phyloP scores from a whole-genome alignment of 64 coral and sea anemone genomes.

The Pocillopora damicornis region DNA sequence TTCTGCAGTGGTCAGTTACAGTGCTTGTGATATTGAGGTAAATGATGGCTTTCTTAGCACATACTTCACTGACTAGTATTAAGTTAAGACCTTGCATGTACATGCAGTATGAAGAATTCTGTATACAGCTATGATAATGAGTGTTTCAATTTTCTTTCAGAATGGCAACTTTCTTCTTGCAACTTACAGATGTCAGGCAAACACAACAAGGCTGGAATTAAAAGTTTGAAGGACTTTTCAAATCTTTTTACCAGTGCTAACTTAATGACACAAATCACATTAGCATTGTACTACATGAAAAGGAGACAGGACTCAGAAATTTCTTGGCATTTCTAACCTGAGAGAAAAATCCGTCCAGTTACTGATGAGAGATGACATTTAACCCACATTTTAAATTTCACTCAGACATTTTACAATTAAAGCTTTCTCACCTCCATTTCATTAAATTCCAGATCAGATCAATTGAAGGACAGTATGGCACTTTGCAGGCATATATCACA shows the following conservation, averaged over 20 bases:
- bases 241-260: neutral
- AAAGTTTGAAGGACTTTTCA: slow-evolving; percentile 37
- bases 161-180: slow-evolving; percentile 95
- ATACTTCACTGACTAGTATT: no score
- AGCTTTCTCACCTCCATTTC: neutral
- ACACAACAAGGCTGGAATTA: slow-evolving; percentile 95
- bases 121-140: no score
- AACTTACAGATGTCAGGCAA: slow-evolving; percentile 97
- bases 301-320: no score
- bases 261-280: no score
- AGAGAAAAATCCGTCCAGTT: no score
- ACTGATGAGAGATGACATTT: no score
- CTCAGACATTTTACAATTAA: no score
- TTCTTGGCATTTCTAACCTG: no score
- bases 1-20: slow-evolving; percentile 99
- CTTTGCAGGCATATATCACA: slow-evolving; percentile 91
- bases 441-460: slow-evolving; percentile 75
- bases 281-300: no score
- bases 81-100: neutral
- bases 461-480: slow-evolving; percentile 96
- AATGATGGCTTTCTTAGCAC: neutral
- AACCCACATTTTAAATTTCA: no score
- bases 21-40: slow-evolving; percentile 98
- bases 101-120: neutral
- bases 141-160: slow-evolving; percentile 41